Evolutionary conservation across 1,140 invertebrate genomes (phyloP), one percentile per base, ranked within the genome.

Genomic region (Aphelinus certus): DNA sequence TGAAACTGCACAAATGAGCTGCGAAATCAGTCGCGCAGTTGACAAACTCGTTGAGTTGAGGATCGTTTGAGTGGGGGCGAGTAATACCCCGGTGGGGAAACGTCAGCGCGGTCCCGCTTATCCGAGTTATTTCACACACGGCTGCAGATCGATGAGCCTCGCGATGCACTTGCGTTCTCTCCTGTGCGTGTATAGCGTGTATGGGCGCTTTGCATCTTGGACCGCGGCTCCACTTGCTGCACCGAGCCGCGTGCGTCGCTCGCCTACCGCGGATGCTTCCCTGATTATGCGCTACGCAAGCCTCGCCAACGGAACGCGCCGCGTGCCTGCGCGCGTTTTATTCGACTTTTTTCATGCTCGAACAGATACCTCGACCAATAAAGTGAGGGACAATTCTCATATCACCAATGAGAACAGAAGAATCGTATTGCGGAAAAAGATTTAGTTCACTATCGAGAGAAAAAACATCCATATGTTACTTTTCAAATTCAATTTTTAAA

Each of bases 61-160:
- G 46, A 47, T 7, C 55, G 42, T 57, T 49, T 65, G 26, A 49
- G 26, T 26, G 26, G 26, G 26, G 26, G 26, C 26, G 26, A 26
- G 26, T 26, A 26, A 26, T 26, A 26, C 26, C 26, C 26, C 26
- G 26, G 26, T 26, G 26, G 26, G 26, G 26, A 65, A 53, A 58
- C 42, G 64, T 53, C 60, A 7, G 9, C 62, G 61, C 51, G 53
- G 63, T 51, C 53, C 58, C 58, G 76, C 26, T 81, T 79, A 79
- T 80, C 78, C 70, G 70, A 82, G 69, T 79, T 82, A 82, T 83
- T 78, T 79, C 79, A 71, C 73, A 77, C 75, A 77, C 76, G 75
- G 58, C 70, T 62, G 60, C 57, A 71, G 81, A 82, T 82, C 79
- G 77, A 82, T 82, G 77, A 64, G 49, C 75, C 76, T 81, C 79